Conservation (phyloP, 2,888 invertebrate genomes). For the Blastobasis lacticolella region DNA sequence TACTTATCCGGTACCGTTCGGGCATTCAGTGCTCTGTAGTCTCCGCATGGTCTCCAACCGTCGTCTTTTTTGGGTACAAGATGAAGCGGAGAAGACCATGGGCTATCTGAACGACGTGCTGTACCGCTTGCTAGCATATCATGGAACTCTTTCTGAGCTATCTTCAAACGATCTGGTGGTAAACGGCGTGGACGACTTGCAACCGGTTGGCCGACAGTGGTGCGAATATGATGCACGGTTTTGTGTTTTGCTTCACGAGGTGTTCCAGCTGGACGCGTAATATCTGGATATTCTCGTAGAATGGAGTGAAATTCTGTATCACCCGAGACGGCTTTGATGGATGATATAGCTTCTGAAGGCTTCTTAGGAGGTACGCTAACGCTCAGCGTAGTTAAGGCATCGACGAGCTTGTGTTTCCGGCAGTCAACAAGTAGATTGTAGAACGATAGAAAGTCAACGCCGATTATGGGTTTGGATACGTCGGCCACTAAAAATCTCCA, state of each 20-base stretch:
- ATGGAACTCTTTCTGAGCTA: slow-evolving; percentile 26
- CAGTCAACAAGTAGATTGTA: slow-evolving; percentile 27
- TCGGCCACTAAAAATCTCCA: slow-evolving; percentile 22
- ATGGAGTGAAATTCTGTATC: neutral
- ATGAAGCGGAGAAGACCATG: slow-evolving; percentile 33
- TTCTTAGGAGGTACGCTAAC: neutral
- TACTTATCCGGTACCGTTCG: slow-evolving; percentile 29
- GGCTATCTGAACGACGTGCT: slow-evolving; percentile 15
- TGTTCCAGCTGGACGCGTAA: neutral
- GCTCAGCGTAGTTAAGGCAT: slow-evolving; percentile 8
- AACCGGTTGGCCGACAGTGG: slow-evolving; percentile 23
- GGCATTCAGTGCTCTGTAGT: slow-evolving; percentile 32
- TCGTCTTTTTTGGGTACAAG: slow-evolving; percentile 29
- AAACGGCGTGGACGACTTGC: slow-evolving; percentile 22
- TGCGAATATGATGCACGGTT: slow-evolving; percentile 7
- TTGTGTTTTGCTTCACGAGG: neutral
- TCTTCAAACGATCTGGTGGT: slow-evolving; percentile 23
- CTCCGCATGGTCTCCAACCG: slow-evolving; percentile 35
- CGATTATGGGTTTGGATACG: slow-evolving; percentile 24
- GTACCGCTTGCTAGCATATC: slow-evolving; percentile 20
- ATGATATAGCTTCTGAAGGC: neutral
- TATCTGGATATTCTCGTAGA: neutral
- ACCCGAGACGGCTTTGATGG: neutral
- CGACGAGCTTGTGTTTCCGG: slow-evolving; percentile 16
- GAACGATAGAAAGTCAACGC: slow-evolving; percentile 26